phyloP scores from a whole-genome alignment of 2,888 invertebrate species.

The Ichneumoninae sp. region DNA sequence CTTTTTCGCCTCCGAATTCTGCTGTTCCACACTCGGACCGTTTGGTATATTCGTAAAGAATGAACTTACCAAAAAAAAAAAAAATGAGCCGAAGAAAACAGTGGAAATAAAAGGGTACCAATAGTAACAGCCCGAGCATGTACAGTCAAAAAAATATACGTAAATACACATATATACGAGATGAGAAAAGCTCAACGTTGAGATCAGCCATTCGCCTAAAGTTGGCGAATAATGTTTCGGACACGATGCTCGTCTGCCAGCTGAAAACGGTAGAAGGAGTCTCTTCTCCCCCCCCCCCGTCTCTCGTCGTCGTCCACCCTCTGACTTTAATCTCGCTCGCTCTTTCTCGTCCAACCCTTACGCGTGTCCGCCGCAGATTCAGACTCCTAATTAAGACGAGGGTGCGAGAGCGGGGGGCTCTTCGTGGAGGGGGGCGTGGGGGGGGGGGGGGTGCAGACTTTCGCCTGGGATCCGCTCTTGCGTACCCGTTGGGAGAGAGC shows the following conservation, averaged over 20 bases:
- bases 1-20: conserved; percentile 18
- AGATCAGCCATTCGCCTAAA: conserved; percentile 68
- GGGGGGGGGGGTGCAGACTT: conserved; percentile 71
- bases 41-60: conserved; percentile 13
- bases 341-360: conserved; percentile 74
- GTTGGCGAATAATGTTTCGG: conserved; percentile 84
- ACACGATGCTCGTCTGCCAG: conserved; percentile 76
- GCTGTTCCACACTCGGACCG: conserved; percentile 9
- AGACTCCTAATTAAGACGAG: conserved; percentile 94
- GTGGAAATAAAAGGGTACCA: neutral
- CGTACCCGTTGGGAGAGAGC: conserved; percentile 35
- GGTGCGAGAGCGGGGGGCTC: conserved; percentile 85
- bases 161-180: neutral
- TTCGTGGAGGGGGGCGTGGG: conserved; percentile 47
- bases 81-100: conserved; percentile 42
- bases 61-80: conserved; percentile 38
- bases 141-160: neutral
- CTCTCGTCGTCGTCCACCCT: conserved; percentile 55
- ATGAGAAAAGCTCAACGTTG: conserved; percentile 1
- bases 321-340: conserved; percentile 65
- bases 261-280: conserved; percentile 24
- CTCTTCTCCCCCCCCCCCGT: conserved; percentile 28
- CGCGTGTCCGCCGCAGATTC: conserved; percentile 94
- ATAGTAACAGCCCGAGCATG: neutral
- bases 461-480: neutral